phyloP scores from a whole-genome alignment of 2,888 invertebrate species.

The Drosophila parthenogenetica region DNA sequence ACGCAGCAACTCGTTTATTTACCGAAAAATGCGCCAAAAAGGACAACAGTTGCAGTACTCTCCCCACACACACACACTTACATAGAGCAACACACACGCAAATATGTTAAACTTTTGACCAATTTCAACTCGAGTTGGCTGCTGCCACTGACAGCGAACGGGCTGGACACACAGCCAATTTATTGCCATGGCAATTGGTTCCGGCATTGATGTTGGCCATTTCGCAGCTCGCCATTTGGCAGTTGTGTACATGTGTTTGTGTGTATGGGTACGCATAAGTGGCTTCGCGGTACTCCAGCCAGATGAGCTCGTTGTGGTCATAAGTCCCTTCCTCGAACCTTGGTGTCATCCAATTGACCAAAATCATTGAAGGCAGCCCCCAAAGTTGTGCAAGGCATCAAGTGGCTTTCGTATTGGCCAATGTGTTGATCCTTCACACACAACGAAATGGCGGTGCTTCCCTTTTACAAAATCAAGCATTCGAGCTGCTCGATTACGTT shows the following conservation, averaged over 20 bases:
- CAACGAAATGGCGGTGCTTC: conserved; percentile 30
- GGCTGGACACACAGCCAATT: conserved; percentile 68
- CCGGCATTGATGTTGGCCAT: conserved; percentile 22
- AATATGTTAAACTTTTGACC: conserved; percentile 82
- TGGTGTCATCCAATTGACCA: conserved; percentile 63
- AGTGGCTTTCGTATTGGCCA: conserved; percentile 57
- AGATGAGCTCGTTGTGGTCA: conserved; percentile 64
- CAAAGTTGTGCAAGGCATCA: conserved; percentile 15
- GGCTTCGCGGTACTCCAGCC: conserved; percentile 60
- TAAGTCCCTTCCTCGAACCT: conserved; percentile 28
- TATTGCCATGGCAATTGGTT: conserved; percentile 80
- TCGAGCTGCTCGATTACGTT: no score
- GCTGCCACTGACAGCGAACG: conserved; percentile 49
- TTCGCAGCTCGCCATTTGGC: conserved; percentile 21
- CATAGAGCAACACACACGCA: conserved; percentile 65
- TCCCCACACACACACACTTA: conserved; percentile 52
- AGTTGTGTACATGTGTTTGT: not conserved
- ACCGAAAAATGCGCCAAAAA: conserved; percentile 73
- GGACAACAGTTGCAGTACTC: conserved; percentile 36
- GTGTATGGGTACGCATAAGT: conserved; percentile 48
- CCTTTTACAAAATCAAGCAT: conserved; percentile 6
- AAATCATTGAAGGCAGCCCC: conserved; percentile 53
- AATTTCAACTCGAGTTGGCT: conserved; percentile 74
- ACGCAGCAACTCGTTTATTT: conserved; percentile 61
- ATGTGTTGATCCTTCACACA: conserved; percentile 32